These are phyloP conservation scores for Vimba vimba DNA, from an alignment of 2,113 vertebrate genomes.

Conservation along the genomic window DNA sequence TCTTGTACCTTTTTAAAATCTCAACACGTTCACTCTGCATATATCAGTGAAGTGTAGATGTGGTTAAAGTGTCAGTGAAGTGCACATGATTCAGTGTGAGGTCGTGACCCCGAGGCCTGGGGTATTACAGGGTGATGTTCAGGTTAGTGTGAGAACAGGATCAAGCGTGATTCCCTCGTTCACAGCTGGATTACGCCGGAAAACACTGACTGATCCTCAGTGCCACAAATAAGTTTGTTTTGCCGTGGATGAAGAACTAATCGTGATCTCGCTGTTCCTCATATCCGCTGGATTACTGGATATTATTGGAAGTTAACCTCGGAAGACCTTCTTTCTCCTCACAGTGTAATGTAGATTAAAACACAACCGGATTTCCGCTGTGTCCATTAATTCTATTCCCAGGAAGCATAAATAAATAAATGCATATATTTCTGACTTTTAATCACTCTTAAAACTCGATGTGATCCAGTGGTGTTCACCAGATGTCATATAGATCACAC, in stretches of 20 bases:
- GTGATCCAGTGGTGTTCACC: no score
- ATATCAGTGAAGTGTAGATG: no score
- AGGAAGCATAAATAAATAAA: neutral
- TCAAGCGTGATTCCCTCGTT: neutral
- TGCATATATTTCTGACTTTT: no score
- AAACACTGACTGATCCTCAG: conserved; percentile 8
- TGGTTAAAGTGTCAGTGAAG: no score
- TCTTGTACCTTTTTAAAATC: no score
- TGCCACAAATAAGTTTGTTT: conserved; percentile 31
- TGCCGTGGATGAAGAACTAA: neutral
- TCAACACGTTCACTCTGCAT: no score
- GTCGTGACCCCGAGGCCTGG: neutral
- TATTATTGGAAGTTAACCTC: neutral
- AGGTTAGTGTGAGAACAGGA: neutral
- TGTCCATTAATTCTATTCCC: neutral
- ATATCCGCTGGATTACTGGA: conserved; percentile 9
- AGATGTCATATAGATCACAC: no score
- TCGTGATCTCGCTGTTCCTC: neutral
- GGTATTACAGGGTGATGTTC: neutral
- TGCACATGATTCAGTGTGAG: no score
- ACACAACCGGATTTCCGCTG: neutral
- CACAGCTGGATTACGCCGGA: conserved; percentile 3
- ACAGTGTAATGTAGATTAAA: neutral
- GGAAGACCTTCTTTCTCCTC: neutral
- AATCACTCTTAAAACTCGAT: no score